Conservation (phyloP, 2,888 invertebrate genomes). For the Hypomecis atomaria region DNA sequence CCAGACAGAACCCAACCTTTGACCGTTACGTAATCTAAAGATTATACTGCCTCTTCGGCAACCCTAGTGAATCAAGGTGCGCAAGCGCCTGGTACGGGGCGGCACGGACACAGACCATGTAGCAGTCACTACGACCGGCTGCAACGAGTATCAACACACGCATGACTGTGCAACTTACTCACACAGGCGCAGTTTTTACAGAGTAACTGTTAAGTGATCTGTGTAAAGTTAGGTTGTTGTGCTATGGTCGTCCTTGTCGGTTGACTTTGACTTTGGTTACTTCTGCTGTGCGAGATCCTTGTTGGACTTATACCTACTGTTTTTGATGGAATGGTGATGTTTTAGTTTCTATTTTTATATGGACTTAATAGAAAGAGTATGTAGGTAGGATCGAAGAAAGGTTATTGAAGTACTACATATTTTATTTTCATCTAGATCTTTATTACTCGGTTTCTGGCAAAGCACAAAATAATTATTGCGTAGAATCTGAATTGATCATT, state of each 20-base stretch:
- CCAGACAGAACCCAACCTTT: conserved; percentile 3
- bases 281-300: not conserved
- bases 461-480: too few species aligned
- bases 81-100: conserved; percentile 51
- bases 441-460: too few species aligned
- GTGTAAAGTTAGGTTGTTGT: conserved; percentile 7
- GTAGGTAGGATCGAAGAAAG: too few species aligned
- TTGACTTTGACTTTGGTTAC: conserved; percentile 22
- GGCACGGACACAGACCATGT: conserved; percentile 31
- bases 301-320: conserved; percentile 1
- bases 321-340: not conserved
- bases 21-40: conserved; percentile 10
- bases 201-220: not conserved
- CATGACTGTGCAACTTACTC: conserved; percentile 17
- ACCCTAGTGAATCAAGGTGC: conserved; percentile 43
- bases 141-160: conserved; percentile 14
- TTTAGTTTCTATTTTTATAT: too few species aligned
- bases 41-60: not conserved
- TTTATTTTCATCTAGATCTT: too few species aligned
- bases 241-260: conserved; percentile 22
- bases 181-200: not conserved
- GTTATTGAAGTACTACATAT: too few species aligned
- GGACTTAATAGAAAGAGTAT: too few species aligned
- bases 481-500: too few species aligned
- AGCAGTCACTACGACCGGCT: conserved; percentile 4